Evolutionary conservation across 2,888 invertebrate species (phyloP).

Genomic region (Mythimna loreyi): DNA sequence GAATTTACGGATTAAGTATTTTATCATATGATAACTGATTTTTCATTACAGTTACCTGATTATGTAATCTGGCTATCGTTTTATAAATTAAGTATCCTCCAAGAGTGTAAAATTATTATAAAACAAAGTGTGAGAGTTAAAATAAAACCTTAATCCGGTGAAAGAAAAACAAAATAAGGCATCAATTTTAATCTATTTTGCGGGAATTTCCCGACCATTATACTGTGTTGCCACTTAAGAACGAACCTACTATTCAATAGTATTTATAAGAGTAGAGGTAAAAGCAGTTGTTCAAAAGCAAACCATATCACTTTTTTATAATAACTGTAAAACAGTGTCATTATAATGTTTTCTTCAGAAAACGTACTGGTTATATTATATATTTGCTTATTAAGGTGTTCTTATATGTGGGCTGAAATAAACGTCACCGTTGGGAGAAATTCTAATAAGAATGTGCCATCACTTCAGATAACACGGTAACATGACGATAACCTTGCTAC

Average conservation of each 20-base stretch:
- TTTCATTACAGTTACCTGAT: too few relatives aligned
- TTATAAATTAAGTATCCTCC: too few relatives aligned
- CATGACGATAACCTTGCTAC: too few relatives aligned
- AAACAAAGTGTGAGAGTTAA: too few relatives aligned
- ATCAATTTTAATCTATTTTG: too few relatives aligned
- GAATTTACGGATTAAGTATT: too few relatives aligned
- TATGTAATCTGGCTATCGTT: too few relatives aligned
- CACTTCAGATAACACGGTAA: neutral
- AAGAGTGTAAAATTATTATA: too few relatives aligned
- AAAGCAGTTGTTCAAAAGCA: neutral
- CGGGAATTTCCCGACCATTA: constrained; percentile 21
- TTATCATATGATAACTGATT: too few relatives aligned
- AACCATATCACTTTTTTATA: neutral
- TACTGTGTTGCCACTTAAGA: constrained; percentile 17
- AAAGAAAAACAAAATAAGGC: too few relatives aligned
- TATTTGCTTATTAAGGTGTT: neutral
- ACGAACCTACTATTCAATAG: constrained; percentile 11
- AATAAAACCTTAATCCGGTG: too few relatives aligned
- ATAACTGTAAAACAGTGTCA: neutral
- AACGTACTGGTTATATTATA: neutral
- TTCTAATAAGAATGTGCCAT: constrained; percentile 2
- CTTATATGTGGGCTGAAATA: neutral
- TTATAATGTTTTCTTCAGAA: neutral
- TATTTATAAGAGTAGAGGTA: neutral
- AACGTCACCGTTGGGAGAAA: constrained; percentile 30